Evolutionary conservation across 2,888 invertebrate genomes (phyloP).

Genomic region (Sipha maydis): DNA sequence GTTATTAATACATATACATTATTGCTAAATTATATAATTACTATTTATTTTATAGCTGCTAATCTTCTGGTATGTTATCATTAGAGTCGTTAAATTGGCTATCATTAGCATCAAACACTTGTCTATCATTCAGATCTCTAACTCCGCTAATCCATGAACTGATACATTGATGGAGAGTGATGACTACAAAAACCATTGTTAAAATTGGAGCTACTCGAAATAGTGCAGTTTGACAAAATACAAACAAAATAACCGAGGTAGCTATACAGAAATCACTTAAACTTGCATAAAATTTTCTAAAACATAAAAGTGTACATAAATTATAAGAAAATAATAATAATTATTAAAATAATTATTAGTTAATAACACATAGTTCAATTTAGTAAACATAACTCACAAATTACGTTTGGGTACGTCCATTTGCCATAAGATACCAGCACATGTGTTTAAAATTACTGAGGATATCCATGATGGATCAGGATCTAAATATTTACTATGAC

Average conservation of each 20-base stretch:
- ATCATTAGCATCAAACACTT: neutral
- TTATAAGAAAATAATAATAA: neutral
- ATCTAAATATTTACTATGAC: slow-evolving; percentile 71
- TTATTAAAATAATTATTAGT: too few species aligned
- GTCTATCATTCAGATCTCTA: slow-evolving; percentile 4
- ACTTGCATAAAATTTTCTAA: slow-evolving; percentile 38
- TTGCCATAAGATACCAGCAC: slow-evolving; percentile 76
- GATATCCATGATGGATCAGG: slow-evolving; percentile 75
- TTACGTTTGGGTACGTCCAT: slow-evolving; percentile 74
- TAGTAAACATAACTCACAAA: slow-evolving; percentile 71
- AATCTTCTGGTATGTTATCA: neutral
- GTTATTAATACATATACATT: neutral
- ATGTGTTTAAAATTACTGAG: slow-evolving; percentile 72
- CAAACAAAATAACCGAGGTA: slow-evolving; percentile 40
- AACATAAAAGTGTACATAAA: neutral
- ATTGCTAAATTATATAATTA: neutral
- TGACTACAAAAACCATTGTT: slow-evolving; percentile 46
- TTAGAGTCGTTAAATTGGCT: neutral
- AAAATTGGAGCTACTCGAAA: slow-evolving; percentile 56
- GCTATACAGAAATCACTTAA: slow-evolving; percentile 32
- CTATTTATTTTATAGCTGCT: neutral
- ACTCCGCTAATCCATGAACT: slow-evolving; percentile 16
- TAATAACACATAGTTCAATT: neutral
- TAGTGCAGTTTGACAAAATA: slow-evolving; percentile 55
- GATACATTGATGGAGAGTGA: slow-evolving; percentile 50